Base-by-base conservation (phyloP, 2,113 vertebrate species). In the Seriola quinqueradiata region DNA sequence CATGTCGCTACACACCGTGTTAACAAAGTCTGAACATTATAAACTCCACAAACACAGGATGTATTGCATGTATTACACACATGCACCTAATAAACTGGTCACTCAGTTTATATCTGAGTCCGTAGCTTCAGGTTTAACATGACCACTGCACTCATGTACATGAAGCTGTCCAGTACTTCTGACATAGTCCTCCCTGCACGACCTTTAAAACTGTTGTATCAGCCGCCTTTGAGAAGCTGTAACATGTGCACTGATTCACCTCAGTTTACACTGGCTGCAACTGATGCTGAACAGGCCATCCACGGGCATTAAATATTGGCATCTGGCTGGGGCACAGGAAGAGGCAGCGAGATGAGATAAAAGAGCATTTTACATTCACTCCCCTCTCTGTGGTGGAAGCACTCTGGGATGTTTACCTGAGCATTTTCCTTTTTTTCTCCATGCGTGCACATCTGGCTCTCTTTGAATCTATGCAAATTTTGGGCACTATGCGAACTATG, bases 141-240 rank as follows among this genome's bases (percentile, higher is more conserved):
- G 32, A 52, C 19, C 4, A 16, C 50, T 36, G 9, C 34, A 65
- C 42, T 68, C 38, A 55, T 36, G 2, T 59, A 25, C 3, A 36
- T 21, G 8, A 65, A 38, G 9, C 23, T 32, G 25, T 40, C 17
- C 68, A 17, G 23, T 54, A n/a, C 52, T 23, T 42, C 2, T 42
- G 55, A 54, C 55, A n/a, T 54, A 5, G 55, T 38, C 38, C 73
- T 71, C 38, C 2, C 67, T 76, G 58, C 6, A 8, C 74, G 67
- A 83, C 87, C 82, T 90, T 87, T 73, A 81, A 84, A 90, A 77
- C 50, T 46, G 74, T 71, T 70, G 61, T 32, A 76, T 90, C 76
- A 83, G 87, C 76, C 34, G 14, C 13, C 42, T 63, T 23, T 7
- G 3, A 10, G 16, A 32, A n/a, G 60, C 21, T 17, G 1, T 58